Evolutionary conservation across 1,140 invertebrate species (phyloP).

Genomic region (Acromyrmex charruanus): DNA sequence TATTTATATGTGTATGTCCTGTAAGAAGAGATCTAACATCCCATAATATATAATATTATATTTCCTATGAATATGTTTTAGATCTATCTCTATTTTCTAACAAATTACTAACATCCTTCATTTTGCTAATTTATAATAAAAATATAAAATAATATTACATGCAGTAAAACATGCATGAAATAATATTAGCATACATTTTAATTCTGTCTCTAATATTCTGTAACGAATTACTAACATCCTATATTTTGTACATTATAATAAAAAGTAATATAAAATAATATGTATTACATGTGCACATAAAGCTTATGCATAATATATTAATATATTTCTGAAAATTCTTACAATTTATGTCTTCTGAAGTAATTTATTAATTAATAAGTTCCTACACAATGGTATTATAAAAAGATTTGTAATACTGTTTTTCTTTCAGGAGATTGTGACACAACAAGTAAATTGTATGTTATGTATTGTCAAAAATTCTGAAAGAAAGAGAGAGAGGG

Average conservation of each 20-base stretch:
- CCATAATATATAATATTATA: not conserved
- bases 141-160: not conserved
- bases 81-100: not conserved
- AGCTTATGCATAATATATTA: not conserved
- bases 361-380: not conserved
- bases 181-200: not conserved
- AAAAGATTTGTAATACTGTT: not conserved
- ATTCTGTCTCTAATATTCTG: not conserved
- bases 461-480: not conserved
- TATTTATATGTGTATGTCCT: not conserved
- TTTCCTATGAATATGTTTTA: not conserved
- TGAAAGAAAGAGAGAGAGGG: not conserved
- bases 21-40: not conserved
- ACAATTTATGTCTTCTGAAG: not conserved
- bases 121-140: not conserved
- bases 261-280: not conserved
- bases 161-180: not conserved
- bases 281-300: not conserved
- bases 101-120: not conserved
- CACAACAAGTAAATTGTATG: slow-evolving; percentile 39
- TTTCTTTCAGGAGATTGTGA: slow-evolving; percentile 47
- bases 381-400: not conserved
- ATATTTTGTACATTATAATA: not conserved
- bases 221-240: not conserved
- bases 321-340: not conserved